Conservation (phyloP, 1,140 invertebrate species). For the Pseudoatta argentina region DNA sequence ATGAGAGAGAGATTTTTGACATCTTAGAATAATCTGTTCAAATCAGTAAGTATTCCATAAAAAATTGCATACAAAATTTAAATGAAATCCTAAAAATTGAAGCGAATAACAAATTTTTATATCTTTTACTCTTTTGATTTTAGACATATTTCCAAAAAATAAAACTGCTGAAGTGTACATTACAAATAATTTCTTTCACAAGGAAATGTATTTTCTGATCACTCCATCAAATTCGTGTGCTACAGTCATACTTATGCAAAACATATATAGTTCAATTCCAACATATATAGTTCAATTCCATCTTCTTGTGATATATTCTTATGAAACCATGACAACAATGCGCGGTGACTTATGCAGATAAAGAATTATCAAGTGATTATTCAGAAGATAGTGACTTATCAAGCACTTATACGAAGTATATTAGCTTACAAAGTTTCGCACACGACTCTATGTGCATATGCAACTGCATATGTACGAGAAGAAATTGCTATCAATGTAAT, state of each 20-base stretch:
- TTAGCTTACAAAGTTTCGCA: conserved; percentile 36
- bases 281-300: background rate
- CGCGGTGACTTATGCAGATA: conserved; percentile 55
- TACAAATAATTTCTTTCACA: background rate
- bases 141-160: background rate
- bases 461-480: conserved; percentile 36
- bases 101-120: background rate
- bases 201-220: background rate
- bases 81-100: background rate
- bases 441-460: conserved; percentile 11
- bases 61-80: background rate
- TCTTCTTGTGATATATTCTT: conserved; percentile 11
- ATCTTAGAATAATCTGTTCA: background rate
- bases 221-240: background rate
- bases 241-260: too few species aligned
- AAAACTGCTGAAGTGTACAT: background rate
- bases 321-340: conserved; percentile 36
- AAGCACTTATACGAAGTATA: conserved; percentile 46
- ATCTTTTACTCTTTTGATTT: background rate
- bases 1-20: background rate
- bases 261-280: too few species aligned
- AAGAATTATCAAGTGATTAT: conserved; percentile 73
- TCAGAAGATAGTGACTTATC: conserved; percentile 78
- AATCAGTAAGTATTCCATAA: background rate
- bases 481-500: conserved; percentile 23